Base-by-base conservation (phyloP, 2,888 invertebrate genomes). In the Neuroscelio doddi region DNA sequence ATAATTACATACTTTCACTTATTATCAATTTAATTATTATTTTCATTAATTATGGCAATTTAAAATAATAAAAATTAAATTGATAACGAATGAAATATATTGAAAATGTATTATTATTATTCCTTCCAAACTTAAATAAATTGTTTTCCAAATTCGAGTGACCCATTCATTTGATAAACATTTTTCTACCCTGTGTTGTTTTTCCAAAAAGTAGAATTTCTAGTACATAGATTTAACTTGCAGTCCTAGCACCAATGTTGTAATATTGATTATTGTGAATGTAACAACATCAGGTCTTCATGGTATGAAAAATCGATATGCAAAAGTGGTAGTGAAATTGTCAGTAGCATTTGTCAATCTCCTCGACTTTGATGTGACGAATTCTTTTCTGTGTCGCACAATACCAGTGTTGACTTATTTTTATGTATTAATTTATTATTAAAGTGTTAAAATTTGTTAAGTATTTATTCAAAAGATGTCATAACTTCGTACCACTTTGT, bases 121-220 rank as follows among this genome's bases (percentile, higher is more conserved):
- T 7, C 15, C 17, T 32, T 42, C 17, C n/a, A 30, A 27, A 29
- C 10, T 5, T 4, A 41, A 41, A 8, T 15, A n/a, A 39, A 15
- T 8, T 21, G 8, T 7, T n/a, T 39, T 14, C 26, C 29, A 14
- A 26, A 42, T 39, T 57, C 53, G 53, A 58, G 64, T 50, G 64
- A 58, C 52, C 45, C 49, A 26, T 14, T 53, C 39, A 16, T 50
- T 29, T 21, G 26, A 39, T 38, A 52, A 64, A 55, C 46, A 39
- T 42, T 51, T 53, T 61, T 52, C 57, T 66, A 66, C 66, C 62
- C 66, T 66, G 66, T 66, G 57, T 66, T 59, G 45, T 52, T 29
- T 44, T 12, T 61, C 42, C 30, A 62, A 53, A 58, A 52, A 66
- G 49, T 58, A 58, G 62, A 58, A 50, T 58, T 62, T 66, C 50